Percentiles rank a stretch among this genome's conserved stretches.
Conservation (phyloP, 2,113 vertebrate species). For the Megaleporinus macrocephalus region DNA sequence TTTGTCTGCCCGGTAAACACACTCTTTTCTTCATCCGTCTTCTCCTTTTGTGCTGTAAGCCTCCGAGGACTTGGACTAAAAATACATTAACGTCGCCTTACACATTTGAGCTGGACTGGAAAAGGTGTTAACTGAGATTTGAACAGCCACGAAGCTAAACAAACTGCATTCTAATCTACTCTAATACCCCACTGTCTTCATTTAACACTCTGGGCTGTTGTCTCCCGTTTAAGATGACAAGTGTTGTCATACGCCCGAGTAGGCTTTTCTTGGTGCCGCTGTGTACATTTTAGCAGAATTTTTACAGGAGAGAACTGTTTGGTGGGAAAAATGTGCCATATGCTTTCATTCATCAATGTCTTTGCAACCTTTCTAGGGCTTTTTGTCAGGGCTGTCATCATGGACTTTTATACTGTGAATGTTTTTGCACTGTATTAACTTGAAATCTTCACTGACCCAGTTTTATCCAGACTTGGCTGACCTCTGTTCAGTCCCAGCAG, state of each 20-base stretch:
- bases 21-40: conserved; percentile 14
- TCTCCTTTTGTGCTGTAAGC: not conserved
- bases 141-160: not conserved
- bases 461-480: no score
- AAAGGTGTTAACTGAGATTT: conserved; percentile 18
- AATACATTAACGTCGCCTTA: not conserved
- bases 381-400: not conserved
- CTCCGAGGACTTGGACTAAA: not conserved
- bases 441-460: no score
- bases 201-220: not conserved
- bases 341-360: not conserved
- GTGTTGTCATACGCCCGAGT: not conserved
- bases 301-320: not conserved
- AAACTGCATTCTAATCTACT: not conserved
- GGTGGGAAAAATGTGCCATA: not conserved
- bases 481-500: no score
- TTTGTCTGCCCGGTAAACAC: not conserved
- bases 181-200: not conserved
- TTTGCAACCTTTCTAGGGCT: not conserved
- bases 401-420: not conserved
- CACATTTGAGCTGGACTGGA: not conserved
- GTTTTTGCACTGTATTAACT: not conserved
- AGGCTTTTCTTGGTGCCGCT: not conserved
- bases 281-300: not conserved
- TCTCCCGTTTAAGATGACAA: conserved; percentile 23